phyloP scores from a whole-genome alignment of 2,888 invertebrate species.

The Drosophila lutescens region DNA sequence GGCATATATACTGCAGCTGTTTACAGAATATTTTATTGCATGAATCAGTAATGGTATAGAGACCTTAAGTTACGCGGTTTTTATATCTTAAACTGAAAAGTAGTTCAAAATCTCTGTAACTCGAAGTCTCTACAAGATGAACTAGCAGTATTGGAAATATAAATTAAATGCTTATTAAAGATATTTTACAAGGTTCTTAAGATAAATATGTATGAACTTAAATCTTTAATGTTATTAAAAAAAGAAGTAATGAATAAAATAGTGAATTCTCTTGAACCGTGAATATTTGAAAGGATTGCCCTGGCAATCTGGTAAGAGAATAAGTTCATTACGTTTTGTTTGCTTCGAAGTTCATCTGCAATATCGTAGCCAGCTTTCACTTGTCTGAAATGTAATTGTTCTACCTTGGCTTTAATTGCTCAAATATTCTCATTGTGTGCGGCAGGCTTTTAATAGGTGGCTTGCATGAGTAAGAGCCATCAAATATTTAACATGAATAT shows the following conservation, averaged over 20 bases:
- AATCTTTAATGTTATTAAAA: too few species aligned
- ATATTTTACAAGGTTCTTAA: too few species aligned
- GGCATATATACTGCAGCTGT: conserved; percentile 6
- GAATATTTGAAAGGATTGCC: background rate
- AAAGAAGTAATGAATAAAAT: too few species aligned
- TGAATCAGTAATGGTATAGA: background rate
- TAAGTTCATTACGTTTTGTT: conserved; percentile 4
- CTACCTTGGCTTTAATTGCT: conserved; percentile 17
- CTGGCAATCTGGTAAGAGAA: background rate
- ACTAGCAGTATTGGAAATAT: too few species aligned
- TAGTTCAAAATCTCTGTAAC: too few species aligned
- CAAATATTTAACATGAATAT: conserved; percentile 23
- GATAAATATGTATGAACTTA: too few species aligned
- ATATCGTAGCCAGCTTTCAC: background rate
- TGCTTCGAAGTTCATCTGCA: background rate
- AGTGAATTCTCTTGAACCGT: too few species aligned
- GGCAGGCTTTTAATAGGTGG: conserved; percentile 7
- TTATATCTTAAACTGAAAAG: too few species aligned
- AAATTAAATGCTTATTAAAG: too few species aligned
- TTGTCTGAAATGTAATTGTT: conserved; percentile 1
- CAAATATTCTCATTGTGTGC: conserved; percentile 16
- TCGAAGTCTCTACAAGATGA: too few species aligned
- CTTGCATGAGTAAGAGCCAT: background rate
- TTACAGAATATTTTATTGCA: conserved; percentile 9
- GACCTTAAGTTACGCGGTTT: too few species aligned